These are phyloP conservation scores for Neodiprion fabricii DNA, from an alignment of 1,140 invertebrate species.

Conservation along the genomic window DNA sequence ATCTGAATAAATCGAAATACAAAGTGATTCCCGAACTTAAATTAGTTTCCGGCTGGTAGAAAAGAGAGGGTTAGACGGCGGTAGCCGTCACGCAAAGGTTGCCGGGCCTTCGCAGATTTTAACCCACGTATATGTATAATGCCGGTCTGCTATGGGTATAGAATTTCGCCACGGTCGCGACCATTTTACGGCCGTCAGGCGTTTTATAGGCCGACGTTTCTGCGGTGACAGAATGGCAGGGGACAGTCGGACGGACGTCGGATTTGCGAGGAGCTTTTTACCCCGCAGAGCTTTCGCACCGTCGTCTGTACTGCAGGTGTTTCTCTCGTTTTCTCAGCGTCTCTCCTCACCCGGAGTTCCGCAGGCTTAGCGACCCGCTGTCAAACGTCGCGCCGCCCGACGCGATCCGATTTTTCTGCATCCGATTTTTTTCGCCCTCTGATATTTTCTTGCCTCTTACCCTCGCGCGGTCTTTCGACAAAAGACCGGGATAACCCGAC, in stretches of 20 bases:
- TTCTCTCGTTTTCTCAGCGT: neutral
- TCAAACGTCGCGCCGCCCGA: neutral
- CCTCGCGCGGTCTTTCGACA: neutral
- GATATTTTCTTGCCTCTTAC: neutral
- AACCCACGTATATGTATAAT: too few species aligned
- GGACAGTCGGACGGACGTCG: too few species aligned
- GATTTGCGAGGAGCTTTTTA: neutral
- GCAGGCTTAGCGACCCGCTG: neutral
- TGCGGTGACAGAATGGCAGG: too few species aligned
- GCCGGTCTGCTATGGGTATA: too few species aligned
- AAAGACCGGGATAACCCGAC: neutral
- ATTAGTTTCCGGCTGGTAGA: slow-evolving; percentile 49
- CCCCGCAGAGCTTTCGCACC: neutral
- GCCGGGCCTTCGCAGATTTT: too few species aligned
- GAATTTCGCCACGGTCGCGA: too few species aligned
- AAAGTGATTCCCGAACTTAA: slow-evolving; percentile 60
- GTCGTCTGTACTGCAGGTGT: neutral
- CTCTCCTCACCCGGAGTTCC: neutral
- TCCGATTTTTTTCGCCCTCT: neutral
- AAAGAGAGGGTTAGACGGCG: slow-evolving; percentile 1
- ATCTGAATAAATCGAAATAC: slow-evolving; percentile 61
- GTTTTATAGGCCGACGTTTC: too few species aligned
- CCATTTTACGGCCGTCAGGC: too few species aligned
- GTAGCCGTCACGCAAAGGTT: neutral
- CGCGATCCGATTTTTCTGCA: neutral